These are phyloP conservation scores for Drosophila fungiperda DNA, from an alignment of 2,888 invertebrate genomes.

Conservation along the genomic window DNA sequence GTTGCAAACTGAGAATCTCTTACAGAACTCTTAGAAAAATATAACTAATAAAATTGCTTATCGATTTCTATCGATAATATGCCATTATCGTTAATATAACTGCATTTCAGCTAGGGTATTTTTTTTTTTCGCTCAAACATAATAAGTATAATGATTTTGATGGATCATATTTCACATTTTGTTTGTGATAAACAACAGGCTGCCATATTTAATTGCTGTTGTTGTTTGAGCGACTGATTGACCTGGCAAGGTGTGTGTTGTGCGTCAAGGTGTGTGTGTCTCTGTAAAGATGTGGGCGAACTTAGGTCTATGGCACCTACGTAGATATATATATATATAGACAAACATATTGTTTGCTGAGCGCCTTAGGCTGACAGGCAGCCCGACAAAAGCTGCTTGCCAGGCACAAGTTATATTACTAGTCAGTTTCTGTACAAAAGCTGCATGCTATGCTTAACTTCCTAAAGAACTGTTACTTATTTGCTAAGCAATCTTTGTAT, in stretches of 20 bases:
- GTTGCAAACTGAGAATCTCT: not conserved
- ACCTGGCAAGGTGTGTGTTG: slow-evolving; percentile 19
- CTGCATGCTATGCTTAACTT: not conserved
- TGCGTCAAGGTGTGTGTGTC: slow-evolving; percentile 9
- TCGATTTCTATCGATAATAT: not conserved
- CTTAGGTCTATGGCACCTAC: slow-evolving; percentile 16
- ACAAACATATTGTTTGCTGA: not conserved
- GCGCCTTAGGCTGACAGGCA: slow-evolving; percentile 5
- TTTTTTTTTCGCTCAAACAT: slow-evolving; percentile 32
- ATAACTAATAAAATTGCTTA: not conserved
- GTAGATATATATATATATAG: not conserved
- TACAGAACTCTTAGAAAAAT: not conserved
- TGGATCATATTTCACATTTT: slow-evolving; percentile 64
- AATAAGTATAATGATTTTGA: slow-evolving; percentile 43
- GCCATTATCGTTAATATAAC: not conserved
- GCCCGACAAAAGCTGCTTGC: slow-evolving; percentile 24
- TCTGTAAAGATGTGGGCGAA: slow-evolving; percentile 29
- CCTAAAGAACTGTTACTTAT: not conserved
- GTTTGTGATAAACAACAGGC: slow-evolving; percentile 60
- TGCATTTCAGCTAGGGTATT: slow-evolving; percentile 5
- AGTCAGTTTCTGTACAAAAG: not conserved
- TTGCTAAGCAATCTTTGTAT: not conserved
- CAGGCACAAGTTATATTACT: not conserved
- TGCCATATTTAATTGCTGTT: slow-evolving; percentile 10
- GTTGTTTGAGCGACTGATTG: slow-evolving; percentile 33